phyloP scores from a whole-genome alignment of 1,140 invertebrate species.

The Oreohelix idahoensis region DNA sequence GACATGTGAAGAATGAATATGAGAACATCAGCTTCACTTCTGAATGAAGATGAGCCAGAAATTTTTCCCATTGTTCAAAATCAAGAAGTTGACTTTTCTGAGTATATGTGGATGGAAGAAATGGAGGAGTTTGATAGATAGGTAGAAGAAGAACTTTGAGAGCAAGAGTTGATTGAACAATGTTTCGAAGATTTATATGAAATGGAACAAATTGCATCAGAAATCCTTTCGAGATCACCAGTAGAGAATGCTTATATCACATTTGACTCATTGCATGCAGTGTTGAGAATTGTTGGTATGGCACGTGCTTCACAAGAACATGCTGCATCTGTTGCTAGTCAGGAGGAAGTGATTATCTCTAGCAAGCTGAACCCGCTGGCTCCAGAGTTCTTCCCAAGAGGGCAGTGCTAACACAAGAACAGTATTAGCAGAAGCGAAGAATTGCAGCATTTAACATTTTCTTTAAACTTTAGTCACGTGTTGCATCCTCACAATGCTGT shows the following conservation, averaged over 20 bases:
- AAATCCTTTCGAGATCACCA: conserved; percentile 30
- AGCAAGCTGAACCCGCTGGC: conserved; percentile 35
- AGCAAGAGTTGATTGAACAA: conserved; percentile 29
- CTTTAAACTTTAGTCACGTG: no score
- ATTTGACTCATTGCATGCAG: conserved; percentile 25
- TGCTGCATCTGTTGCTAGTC: neutral
- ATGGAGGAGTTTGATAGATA: no score
- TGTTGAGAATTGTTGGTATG: conserved; percentile 20
- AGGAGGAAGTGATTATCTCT: conserved; percentile 10
- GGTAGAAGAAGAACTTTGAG: conserved; percentile 29
- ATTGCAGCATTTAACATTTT: neutral
- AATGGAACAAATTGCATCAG: conserved; percentile 26
- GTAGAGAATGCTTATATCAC: conserved; percentile 29
- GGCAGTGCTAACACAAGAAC: conserved; percentile 1
- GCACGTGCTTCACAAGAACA: conserved; percentile 14
- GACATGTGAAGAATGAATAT: conserved; percentile 35
- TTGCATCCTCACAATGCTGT: no score
- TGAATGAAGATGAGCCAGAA: conserved; percentile 2
- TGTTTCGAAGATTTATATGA: conserved; percentile 32
- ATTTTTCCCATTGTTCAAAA: conserved; percentile 9
- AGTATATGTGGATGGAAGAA: no score
- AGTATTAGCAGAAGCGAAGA: neutral
- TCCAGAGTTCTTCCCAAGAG: conserved; percentile 28
- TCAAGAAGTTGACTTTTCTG: conserved; percentile 27
- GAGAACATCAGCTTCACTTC: conserved; percentile 17